These are phyloP conservation scores for Tupaia chinensis DNA, from an alignment of 2,113 vertebrate genomes.

Conservation along the genomic window DNA sequence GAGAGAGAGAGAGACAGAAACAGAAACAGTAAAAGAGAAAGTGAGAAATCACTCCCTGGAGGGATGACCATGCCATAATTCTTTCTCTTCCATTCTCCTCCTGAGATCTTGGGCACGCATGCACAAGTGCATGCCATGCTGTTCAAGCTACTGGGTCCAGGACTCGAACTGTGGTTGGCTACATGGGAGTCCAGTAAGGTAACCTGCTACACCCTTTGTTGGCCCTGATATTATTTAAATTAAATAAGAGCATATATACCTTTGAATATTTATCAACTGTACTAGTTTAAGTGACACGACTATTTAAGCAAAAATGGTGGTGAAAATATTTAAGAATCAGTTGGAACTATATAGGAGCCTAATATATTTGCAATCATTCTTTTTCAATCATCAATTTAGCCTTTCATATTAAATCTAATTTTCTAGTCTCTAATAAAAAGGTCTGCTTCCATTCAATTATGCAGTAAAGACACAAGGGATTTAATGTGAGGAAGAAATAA, in stretches of 20 bases:
- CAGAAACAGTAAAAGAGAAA: too few species aligned
- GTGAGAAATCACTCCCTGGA: too few species aligned
- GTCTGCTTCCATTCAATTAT: background rate
- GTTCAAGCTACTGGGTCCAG: too few species aligned
- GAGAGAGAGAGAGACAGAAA: too few species aligned
- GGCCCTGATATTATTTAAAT: too few species aligned
- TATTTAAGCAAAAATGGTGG: background rate
- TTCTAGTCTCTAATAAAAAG: background rate
- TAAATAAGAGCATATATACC: background rate
- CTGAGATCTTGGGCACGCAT: too few species aligned
- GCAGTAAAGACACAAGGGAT: background rate
- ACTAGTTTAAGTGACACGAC: background rate
- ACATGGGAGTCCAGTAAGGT: too few species aligned
- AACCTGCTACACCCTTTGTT: too few species aligned
- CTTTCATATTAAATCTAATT: background rate
- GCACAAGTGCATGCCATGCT: too few species aligned
- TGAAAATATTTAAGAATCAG: background rate
- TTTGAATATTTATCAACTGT: background rate
- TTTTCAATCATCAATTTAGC: conserved; percentile 6
- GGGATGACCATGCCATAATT: too few species aligned
- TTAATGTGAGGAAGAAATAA: background rate
- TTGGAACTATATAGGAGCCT: background rate
- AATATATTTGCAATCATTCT: background rate
- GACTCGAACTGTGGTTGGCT: too few species aligned
- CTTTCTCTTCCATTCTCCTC: too few species aligned